A percentile compares a stretch with the other conserved stretches of the same genome.
phyloP scores from a whole-genome alignment of 1,140 invertebrate genomes.

The Batillaria attramentaria region DNA sequence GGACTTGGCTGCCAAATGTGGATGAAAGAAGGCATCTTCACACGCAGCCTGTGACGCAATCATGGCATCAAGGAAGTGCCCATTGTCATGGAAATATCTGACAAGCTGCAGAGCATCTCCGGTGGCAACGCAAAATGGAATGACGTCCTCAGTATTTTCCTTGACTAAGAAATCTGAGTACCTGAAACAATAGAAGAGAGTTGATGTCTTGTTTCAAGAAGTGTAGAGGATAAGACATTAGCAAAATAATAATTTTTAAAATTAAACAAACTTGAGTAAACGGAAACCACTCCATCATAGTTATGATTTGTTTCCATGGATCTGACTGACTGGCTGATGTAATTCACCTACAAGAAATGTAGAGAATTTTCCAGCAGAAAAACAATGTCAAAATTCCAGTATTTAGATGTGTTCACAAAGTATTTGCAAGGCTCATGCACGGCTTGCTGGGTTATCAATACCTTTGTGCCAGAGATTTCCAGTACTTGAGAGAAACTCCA shows the following conservation, averaged over 20 bases:
- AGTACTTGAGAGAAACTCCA: constrained; percentile 73
- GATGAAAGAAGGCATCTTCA: constrained; percentile 49
- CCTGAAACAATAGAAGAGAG: constrained; percentile 46
- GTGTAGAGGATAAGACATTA: not conserved
- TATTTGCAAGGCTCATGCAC: too few relatives aligned
- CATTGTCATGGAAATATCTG: constrained; percentile 60
- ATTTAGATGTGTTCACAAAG: too few relatives aligned
- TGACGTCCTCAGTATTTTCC: constrained; percentile 64
- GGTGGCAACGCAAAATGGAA: constrained; percentile 66
- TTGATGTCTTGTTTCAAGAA: too few relatives aligned
- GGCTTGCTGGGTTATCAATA: too few relatives aligned
- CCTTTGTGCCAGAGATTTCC: constrained; percentile 71
- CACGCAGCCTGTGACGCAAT: constrained; percentile 61
- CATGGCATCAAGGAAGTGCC: constrained; percentile 64
- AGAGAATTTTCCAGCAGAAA: not conserved
- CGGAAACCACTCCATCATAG: not conserved
- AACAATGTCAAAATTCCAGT: too few relatives aligned
- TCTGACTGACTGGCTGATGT: not conserved
- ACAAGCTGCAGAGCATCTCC: constrained; percentile 63
- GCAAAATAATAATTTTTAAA: not conserved
- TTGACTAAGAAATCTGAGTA: constrained; percentile 63
- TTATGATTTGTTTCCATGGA: not conserved
- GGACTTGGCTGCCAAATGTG: constrained; percentile 11
- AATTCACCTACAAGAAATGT: not conserved
- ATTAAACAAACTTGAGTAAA: not conserved